Conservation (phyloP, 1,140 invertebrate genomes). For the Sinonovacula constricta region DNA sequence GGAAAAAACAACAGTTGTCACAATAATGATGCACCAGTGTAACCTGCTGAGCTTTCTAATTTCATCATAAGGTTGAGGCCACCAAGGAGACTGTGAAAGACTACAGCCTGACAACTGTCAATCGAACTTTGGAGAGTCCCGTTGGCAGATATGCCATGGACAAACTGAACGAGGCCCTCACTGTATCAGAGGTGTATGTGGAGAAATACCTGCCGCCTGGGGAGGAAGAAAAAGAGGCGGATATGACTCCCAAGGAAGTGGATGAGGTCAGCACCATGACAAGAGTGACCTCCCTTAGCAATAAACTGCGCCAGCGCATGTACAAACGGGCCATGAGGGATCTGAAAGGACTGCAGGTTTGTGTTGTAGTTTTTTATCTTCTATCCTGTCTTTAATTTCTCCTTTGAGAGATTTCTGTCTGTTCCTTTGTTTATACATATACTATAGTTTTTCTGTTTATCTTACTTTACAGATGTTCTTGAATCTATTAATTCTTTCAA, state of each 20-base stretch:
- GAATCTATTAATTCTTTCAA: too few relatives aligned
- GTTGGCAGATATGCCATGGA: constrained; percentile 61
- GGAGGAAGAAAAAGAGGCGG: constrained; percentile 52
- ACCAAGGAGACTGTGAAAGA: constrained; percentile 57
- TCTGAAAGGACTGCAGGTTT: constrained; percentile 58
- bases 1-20: constrained; percentile 47
- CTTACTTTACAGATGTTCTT: too few relatives aligned
- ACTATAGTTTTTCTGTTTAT: too few relatives aligned
- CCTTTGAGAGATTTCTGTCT: too few relatives aligned
- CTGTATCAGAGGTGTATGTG: constrained; percentile 62
- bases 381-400: too few relatives aligned
- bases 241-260: constrained; percentile 32
- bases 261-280: constrained; percentile 57
- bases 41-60: neutral
- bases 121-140: constrained; percentile 58
- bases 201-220: constrained; percentile 65
- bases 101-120: constrained; percentile 52
- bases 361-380: too few relatives aligned
- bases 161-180: constrained; percentile 59
- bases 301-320: constrained; percentile 64
- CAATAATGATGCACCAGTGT: too few relatives aligned
- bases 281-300: constrained; percentile 56
- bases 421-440: too few relatives aligned
- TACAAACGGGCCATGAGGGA: constrained; percentile 67
- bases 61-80: constrained; percentile 30